Evolutionary conservation across 1,140 invertebrate species (phyloP).

Genomic region (Palaemon carinicauda): DNA sequence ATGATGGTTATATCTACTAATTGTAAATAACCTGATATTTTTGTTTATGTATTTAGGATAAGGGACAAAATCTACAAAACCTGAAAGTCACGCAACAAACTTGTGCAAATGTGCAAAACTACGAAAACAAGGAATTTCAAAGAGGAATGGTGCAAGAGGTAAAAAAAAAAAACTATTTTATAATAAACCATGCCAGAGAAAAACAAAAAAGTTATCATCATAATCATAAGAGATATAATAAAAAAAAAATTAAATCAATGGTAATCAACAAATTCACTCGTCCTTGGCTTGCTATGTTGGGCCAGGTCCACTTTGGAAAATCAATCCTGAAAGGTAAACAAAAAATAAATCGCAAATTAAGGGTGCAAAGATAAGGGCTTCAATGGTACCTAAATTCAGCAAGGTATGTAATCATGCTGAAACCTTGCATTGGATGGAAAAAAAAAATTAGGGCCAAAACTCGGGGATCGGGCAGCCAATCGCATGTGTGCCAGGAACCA

Average conservation of each 20-base stretch:
- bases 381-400: conserved; percentile 12
- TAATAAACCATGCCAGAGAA: conserved; percentile 18
- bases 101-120: conserved; percentile 24
- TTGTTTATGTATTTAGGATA: not conserved
- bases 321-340: conserved; percentile 18
- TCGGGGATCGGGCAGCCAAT: conserved; percentile 32
- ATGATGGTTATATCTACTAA: not conserved
- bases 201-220: not conserved
- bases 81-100: conserved; percentile 32
- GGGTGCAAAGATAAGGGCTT: conserved; percentile 13
- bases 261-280: not conserved
- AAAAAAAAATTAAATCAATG: conserved; percentile 15
- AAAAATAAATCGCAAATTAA: conserved; percentile 11
- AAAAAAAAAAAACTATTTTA: conserved; percentile 13
- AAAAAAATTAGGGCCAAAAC: conserved; percentile 12
- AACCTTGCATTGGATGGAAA: conserved; percentile 5
- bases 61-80: conserved; percentile 34
- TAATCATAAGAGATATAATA: not conserved
- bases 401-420: conserved; percentile 24
- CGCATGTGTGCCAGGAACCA: conserved; percentile 35
- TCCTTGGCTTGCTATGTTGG: conserved; percentile 29
- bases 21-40: not conserved
- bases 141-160: not conserved
- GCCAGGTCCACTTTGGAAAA: conserved; percentile 32
- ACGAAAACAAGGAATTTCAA: not conserved